Base-by-base conservation (phyloP, 2,797 vertebrate genomes). In the Gymnopithys bicolor region DNA sequence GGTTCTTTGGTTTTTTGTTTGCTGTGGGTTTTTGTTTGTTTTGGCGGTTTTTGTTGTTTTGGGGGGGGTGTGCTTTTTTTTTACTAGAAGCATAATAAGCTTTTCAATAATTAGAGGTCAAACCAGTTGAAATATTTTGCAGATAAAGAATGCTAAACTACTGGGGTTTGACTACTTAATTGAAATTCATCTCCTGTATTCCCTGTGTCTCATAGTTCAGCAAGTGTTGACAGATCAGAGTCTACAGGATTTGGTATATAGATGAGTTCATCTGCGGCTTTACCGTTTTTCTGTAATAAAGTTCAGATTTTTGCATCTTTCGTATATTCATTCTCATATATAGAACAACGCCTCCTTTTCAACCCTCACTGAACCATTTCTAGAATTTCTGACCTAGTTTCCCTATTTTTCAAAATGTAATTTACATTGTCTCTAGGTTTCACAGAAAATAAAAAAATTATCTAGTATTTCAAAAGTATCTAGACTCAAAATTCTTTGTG, bases 21-120 rank as follows among this genome's bases (percentile, higher is more conserved):
- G 52, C 7, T 66, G 13, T 11, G 32, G 7, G 24, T 2, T 35
- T 52, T 32, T 39, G 30, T 27, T 43, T 64, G 43, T 45, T 12
- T 28, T 0, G 5, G 15, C 15, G 41, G 14, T 14, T 18, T 19
- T 14, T 24, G 1, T 8, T 37, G 25, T 27, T 59, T 18, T 7
- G 7, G 12, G 39, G 12, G 39, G 39, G 39, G 37, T 11, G 13
- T 39, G 13, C 11, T 39, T 39, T 24, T 2, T 55, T 28, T 39
- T n/a, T 24, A 35, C 10, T 28, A 41, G 30, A 62, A 56, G 5
- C 5, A 21, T 33, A 64, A 16, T 22, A n/a, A 28, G 3, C 52
- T 86, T 25, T 74, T 63, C 28, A 83, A n/a, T 16, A 60, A 56
- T 9, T 35, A 62, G 66, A 11, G 6, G 6, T 70, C 55, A 58